Base-by-base conservation (phyloP, 2,797 vertebrate genomes). In the Sylvilagus floridanus region DNA sequence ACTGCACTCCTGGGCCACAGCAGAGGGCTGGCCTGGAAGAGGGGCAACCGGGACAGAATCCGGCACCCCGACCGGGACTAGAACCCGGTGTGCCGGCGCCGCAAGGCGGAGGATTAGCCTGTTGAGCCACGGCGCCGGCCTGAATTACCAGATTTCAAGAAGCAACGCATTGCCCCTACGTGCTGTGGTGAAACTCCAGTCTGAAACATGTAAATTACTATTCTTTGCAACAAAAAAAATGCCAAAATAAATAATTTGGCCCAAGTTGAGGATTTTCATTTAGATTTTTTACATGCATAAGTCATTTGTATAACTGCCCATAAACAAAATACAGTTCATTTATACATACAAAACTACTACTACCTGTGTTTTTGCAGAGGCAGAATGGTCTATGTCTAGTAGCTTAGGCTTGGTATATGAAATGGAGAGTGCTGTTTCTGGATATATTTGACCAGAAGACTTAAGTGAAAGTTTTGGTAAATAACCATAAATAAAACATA, bases 401-500 rank as follows among this genome's bases (percentile, higher is more conserved):
- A 92, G 30, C 60, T 0, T 84, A 69, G 83, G 1, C n/a, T 90
- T 88, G 85, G 12, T 73, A 16, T 93, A 81, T 3, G 16, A 93
- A 69, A 60, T 63, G 3, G 19, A 79, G 5, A 82, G 2, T 78
- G 42, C 82, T 71, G 4, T 79, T 93, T 94, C 63, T 85, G 17
- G 7, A 42, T 91, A 37, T 72, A 94, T 95, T 78, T 75, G 37
- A 90, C 54, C 50, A 85, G 24, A 87, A 82, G 10, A 8, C 71
- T 75, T 77, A 65, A 68, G n/a, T 72, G 19, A 78, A 95, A 16
- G 10, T 79, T 93, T 90, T 85, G 19, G 50, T 75, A 72, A 95
- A 66, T 68, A 92, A 14, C 92, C 26, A 60, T 35, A 91, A 93
- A 84, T 94, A 88, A 94, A 94, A 93, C 16, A 72, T 76, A 85